A percentile compares a stretch with the other conserved stretches of the same genome.
phyloP scores from a whole-genome alignment of 2,797 vertebrate genomes.

The Parambassis ranga region DNA sequence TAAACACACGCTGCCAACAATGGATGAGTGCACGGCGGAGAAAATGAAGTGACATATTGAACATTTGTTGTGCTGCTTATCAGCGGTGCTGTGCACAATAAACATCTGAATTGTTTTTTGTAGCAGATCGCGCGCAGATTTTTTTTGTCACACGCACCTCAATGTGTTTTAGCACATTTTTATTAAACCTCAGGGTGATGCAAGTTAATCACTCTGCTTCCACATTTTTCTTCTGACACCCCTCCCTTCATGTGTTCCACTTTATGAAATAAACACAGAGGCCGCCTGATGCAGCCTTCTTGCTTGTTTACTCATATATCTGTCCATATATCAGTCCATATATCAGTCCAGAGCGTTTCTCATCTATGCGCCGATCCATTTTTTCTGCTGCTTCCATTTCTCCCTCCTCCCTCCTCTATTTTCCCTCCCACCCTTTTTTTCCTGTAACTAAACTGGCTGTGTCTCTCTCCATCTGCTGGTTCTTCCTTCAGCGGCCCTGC shows the following conservation, averaged over 20 bases:
- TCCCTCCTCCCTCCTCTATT: constrained; percentile 83
- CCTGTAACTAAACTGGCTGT: constrained; percentile 99
- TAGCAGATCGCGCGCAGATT: constrained; percentile 34
- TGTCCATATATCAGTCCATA: too few relatives aligned
- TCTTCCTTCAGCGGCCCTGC: constrained; percentile 99
- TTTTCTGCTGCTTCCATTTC: constrained; percentile 81
- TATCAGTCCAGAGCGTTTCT: constrained; percentile 76
- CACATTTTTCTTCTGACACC: constrained; percentile 32
- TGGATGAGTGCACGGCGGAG: constrained; percentile 23
- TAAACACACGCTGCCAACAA: constrained; percentile 44
- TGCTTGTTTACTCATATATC: constrained; percentile 79
- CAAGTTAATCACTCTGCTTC: constrained; percentile 60
- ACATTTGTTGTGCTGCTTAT: constrained; percentile 41
- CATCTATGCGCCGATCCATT: constrained; percentile 88
- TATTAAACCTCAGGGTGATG: constrained; percentile 66
- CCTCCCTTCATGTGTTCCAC: constrained; percentile 35
- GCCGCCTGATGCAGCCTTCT: constrained; percentile 61
- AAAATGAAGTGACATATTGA: constrained; percentile 68
- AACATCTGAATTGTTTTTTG: constrained; percentile 66
- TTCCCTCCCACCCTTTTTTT: constrained; percentile 84
- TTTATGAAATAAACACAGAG: constrained; percentile 51
- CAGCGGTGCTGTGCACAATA: constrained; percentile 40
- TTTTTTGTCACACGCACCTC: constrained; percentile 57
- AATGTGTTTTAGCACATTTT: constrained; percentile 75
- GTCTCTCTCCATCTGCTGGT: constrained; percentile 99